These are phyloP conservation scores for Chrysotoxum bicinctum DNA, from an alignment of 2,888 invertebrate genomes.

Conservation along the genomic window DNA sequence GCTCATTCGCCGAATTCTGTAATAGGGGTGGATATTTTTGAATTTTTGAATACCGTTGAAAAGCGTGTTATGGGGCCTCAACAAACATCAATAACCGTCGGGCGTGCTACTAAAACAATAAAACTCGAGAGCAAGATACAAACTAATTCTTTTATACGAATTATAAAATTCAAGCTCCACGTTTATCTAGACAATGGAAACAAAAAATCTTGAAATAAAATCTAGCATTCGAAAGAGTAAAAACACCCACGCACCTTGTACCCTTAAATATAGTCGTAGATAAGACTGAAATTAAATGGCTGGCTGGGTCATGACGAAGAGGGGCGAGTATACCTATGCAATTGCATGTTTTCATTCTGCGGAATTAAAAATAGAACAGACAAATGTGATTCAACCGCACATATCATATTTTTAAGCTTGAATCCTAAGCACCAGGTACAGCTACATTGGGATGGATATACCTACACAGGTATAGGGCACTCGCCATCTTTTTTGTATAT, in stretches of 20 bases:
- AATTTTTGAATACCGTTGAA: no score
- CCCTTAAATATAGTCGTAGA: neutral
- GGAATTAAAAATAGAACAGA: conserved; percentile 40
- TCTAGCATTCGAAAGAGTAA: neutral
- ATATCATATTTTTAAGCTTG: neutral
- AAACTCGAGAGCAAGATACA: neutral
- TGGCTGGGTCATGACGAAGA: neutral
- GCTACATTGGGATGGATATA: neutral
- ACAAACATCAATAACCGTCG: neutral
- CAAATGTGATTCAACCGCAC: conserved; percentile 46
- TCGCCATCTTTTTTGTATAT: neutral
- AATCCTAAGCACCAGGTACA: neutral
- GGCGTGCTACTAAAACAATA: neutral
- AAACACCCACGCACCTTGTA: neutral
- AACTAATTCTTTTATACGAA: conserved; percentile 7
- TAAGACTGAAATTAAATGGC: neutral
- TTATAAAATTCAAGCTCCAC: conserved; percentile 6
- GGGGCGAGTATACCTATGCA: neutral
- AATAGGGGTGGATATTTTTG: no score
- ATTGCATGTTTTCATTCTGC: conserved; percentile 38
- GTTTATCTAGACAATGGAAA: conserved; percentile 6
- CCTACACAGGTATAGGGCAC: neutral
- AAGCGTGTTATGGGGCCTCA: no score
- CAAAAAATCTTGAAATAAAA: conserved; percentile 3
- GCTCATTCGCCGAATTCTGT: no score